Evolutionary conservation across 92 coral and sea anemone species (phyloP).

Genomic region (Parazoanthus darwini): DNA sequence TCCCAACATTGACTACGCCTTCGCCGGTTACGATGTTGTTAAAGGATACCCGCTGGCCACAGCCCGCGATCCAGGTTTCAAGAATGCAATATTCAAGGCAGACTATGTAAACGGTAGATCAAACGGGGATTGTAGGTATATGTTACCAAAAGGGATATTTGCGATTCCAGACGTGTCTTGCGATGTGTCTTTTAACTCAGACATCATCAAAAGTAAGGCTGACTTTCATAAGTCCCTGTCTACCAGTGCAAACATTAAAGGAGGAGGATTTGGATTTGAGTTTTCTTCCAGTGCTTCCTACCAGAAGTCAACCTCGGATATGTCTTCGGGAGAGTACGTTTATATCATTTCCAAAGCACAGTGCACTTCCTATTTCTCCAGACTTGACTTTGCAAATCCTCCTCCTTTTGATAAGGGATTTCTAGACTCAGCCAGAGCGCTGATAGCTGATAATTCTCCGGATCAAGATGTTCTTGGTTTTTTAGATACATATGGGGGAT

Average conservation of each 20-base stretch:
- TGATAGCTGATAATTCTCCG: neutral
- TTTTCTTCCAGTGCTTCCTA: conserved; percentile 47
- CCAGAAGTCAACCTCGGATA: conserved; percentile 32
- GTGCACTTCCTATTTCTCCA: conserved; percentile 37
- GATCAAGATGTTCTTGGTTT: neutral
- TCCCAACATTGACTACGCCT: conserved; percentile 49
- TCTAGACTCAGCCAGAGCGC: neutral
- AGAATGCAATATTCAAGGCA: conserved; percentile 40
- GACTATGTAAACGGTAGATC: conserved; percentile 17
- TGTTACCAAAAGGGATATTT: conserved; percentile 37
- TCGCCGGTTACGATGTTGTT: conserved; percentile 46
- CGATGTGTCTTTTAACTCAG: conserved; percentile 45
- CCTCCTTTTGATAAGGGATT: conserved; percentile 28
- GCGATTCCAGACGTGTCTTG: conserved; percentile 51
- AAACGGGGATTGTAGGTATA: conserved; percentile 31
- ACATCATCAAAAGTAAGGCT: conserved; percentile 20
- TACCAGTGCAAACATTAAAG: conserved; percentile 32
- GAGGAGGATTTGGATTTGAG: conserved; percentile 39
- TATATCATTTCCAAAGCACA: conserved; percentile 32
- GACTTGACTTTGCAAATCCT: neutral
- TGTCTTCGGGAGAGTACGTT: conserved; percentile 34
- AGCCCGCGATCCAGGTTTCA: conserved; percentile 56
- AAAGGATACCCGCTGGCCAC: conserved; percentile 51
- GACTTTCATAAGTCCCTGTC: conserved; percentile 29
- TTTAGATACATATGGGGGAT: neutral